Base-by-base conservation (phyloP, 2,113 vertebrate genomes). In the Pterocles orientalis region DNA sequence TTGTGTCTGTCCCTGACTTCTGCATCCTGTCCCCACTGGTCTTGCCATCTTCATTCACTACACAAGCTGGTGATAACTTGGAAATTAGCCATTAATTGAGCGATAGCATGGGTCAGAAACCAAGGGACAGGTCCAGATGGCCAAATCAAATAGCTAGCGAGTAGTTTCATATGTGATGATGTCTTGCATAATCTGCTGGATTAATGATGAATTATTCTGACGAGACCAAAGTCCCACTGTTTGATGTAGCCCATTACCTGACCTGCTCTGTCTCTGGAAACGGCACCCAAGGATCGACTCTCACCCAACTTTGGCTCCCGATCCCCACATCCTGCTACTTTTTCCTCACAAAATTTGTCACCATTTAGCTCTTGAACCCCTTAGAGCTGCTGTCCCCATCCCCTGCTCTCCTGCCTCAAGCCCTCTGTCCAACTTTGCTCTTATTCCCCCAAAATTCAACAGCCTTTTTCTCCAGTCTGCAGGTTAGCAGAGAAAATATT, bases 31-130 rank as follows among this genome's bases (percentile, higher is more conserved):
- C 41, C 41, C 41, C 41, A 41, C 41, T 41, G 41, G 41, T 41
- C 41, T 41, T 41, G 41, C 41, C 13, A 6, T 41, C 41, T 41
- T 14, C 41, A 41, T 41, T 41, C 41, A 3, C 26, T 4, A 20
- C 51, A 3, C 3, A 0, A 0, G 10, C 21, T 50, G 65, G 57
- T 10, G 60, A 5, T 15, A 25, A 19, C 10, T 14, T 16, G 1
- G 58, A 20, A 21, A 18, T 60, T 7, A 1, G 10, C 3, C 11
- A 21, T 18, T n/a, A 15, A 36, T 39, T 10, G 8, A 28, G 31
- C 6, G 21, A 4, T 18, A 14, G 45, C 17, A 11, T 15, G 33
- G 25, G 43, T 20, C 48, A n/a, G 57, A 54, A 33, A 39, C 6
- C 10, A 7, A 23, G 36, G 12, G 11, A 5, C 5, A 2, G 19